Conservation (phyloP, 2,113 vertebrate species). For the Aspiorhynchus laticeps region DNA sequence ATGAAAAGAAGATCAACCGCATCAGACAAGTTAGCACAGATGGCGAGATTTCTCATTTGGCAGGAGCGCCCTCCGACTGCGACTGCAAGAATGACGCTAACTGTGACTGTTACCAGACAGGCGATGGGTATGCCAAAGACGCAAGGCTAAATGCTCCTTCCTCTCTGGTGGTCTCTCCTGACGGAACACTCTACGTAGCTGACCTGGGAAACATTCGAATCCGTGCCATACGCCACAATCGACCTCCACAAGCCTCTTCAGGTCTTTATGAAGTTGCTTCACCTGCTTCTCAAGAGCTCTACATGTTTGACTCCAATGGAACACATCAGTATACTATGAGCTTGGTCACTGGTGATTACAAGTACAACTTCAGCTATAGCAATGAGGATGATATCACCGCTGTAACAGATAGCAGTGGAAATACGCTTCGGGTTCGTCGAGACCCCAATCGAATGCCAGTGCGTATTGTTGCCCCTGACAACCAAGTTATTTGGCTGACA, state of each 20-base stretch:
- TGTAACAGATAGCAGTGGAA: slow-evolving; percentile 93
- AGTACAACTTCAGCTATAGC: slow-evolving; percentile 98
- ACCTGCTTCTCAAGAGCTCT: slow-evolving; percentile 92
- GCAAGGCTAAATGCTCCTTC: slow-evolving; percentile 91
- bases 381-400: slow-evolving; percentile 95
- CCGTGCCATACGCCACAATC: slow-evolving; percentile 89
- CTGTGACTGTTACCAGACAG: slow-evolving; percentile 96
- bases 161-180: slow-evolving; percentile 91
- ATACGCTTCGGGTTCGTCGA: slow-evolving; percentile 90
- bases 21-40: slow-evolving; percentile 96
- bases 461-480: slow-evolving; percentile 93
- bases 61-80: slow-evolving; percentile 90
- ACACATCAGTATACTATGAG: slow-evolving; percentile 96
- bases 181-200: slow-evolving; percentile 92
- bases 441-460: slow-evolving; percentile 97
- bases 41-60: slow-evolving; percentile 94
- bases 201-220: slow-evolving; percentile 96
- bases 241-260: slow-evolving; percentile 82
- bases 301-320: slow-evolving; percentile 94
- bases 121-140: slow-evolving; percentile 96
- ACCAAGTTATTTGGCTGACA: slow-evolving; percentile 97
- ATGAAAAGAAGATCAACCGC: slow-evolving; percentile 96
- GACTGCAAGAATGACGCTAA: slow-evolving; percentile 98
- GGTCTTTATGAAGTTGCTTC: slow-evolving; percentile 94
- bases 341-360: slow-evolving; percentile 92